Conservation (phyloP, 2,113 vertebrate species). For the Zapus hudsonius region DNA sequence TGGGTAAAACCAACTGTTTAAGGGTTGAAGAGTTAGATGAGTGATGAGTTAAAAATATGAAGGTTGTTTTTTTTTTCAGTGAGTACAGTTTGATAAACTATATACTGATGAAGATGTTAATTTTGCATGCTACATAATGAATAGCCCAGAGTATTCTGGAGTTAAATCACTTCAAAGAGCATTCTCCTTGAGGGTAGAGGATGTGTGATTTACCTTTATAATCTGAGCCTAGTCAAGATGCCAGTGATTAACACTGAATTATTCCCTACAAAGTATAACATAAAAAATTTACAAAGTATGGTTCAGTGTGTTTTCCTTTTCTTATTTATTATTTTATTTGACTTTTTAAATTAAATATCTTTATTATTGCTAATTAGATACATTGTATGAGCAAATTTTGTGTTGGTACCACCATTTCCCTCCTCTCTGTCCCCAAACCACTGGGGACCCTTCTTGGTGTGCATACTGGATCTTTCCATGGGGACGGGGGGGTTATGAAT, state of each 20-base stretch:
- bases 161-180: not conserved
- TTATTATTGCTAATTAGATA: too few relatives aligned
- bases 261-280: too few relatives aligned
- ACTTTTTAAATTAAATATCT: too few relatives aligned
- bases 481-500: too few relatives aligned
- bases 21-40: constrained; percentile 68
- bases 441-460: too few relatives aligned
- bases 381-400: too few relatives aligned
- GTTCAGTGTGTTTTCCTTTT: not conserved
- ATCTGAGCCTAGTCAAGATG: not conserved
- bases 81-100: not conserved
- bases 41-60: not conserved
- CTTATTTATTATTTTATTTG: too few relatives aligned
- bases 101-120: not conserved
- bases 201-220: not conserved
- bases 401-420: too few relatives aligned
- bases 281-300: too few relatives aligned
- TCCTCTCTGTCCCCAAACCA: too few relatives aligned
- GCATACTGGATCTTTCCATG: too few relatives aligned
- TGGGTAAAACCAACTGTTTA: constrained; percentile 75
- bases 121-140: not conserved
- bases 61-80: not conserved
- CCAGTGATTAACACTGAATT: not conserved
- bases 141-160: not conserved
- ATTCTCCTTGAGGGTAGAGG: not conserved